Evolutionary conservation across 2,888 invertebrate genomes (phyloP).

Genomic region (Ecliptopera silaceata): DNA sequence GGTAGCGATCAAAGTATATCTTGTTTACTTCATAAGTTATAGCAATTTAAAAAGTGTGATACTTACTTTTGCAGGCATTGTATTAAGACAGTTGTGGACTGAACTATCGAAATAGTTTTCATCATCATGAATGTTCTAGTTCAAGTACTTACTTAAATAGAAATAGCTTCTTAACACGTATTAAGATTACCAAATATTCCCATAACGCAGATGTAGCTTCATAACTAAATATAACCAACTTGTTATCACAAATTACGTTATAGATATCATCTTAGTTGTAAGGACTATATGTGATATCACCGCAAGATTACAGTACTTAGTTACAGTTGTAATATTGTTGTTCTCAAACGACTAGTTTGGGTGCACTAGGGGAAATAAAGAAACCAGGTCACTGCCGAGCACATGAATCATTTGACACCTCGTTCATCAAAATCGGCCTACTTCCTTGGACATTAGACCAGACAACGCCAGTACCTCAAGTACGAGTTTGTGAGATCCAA

Average conservation of each 20-base stretch:
- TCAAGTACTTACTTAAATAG: no score
- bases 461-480: conserved; percentile 16
- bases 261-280: neutral
- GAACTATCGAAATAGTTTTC: no score
- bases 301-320: neutral
- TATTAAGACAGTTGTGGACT: no score
- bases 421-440: conserved; percentile 34
- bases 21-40: no score
- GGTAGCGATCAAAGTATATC: no score
- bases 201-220: no score
- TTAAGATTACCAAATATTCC: no score
- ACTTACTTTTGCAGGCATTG: no score
- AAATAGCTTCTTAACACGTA: no score
- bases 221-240: no score
- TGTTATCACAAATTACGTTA: neutral
- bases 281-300: neutral
- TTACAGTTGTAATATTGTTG: neutral
- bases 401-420: conserved; percentile 37
- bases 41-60: no score
- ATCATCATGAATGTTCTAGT: no score
- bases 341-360: conserved; percentile 16
- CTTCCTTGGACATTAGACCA: conserved; percentile 35
- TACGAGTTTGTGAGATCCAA: neutral
- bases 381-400: conserved; percentile 37
- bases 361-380: conserved; percentile 36